Conservation (phyloP, 2,113 vertebrate genomes). For the Cricetomys ansorgei region DNA sequence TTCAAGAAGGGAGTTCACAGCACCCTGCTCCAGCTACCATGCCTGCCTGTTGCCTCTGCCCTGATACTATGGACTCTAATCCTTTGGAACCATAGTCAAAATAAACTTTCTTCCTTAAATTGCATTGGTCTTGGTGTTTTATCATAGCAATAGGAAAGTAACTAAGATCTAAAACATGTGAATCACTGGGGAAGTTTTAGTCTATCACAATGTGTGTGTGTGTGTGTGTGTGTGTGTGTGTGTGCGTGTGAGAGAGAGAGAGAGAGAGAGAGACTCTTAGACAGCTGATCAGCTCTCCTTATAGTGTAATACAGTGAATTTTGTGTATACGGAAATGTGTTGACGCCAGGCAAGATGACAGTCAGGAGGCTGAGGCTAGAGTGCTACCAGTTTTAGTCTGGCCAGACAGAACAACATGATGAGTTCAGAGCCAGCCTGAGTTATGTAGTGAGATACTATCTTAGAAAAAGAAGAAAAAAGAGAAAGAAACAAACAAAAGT, state of each 20-base stretch:
- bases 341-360: background rate
- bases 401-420: background rate
- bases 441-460: background rate
- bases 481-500: background rate
- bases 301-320: background rate
- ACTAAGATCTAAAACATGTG: constrained; percentile 35
- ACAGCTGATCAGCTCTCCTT: background rate
- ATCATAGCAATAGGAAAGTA: background rate
- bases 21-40: no score
- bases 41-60: fast-evolving
- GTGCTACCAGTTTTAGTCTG: background rate
- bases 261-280: background rate
- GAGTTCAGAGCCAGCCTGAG: background rate
- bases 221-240: background rate
- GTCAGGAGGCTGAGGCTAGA: background rate
- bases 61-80: background rate
- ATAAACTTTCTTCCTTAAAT: background rate
- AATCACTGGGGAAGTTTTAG: background rate
- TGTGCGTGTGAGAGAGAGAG: background rate
- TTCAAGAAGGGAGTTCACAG: background rate
- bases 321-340: background rate
- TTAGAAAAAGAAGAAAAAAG: background rate
- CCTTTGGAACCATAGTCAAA: background rate
- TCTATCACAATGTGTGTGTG: background rate
- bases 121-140: no score